Evolutionary conservation across 2,888 invertebrate genomes (phyloP), one percentile per base, ranked within the genome.

Genomic region (Andrena bicolor): DNA sequence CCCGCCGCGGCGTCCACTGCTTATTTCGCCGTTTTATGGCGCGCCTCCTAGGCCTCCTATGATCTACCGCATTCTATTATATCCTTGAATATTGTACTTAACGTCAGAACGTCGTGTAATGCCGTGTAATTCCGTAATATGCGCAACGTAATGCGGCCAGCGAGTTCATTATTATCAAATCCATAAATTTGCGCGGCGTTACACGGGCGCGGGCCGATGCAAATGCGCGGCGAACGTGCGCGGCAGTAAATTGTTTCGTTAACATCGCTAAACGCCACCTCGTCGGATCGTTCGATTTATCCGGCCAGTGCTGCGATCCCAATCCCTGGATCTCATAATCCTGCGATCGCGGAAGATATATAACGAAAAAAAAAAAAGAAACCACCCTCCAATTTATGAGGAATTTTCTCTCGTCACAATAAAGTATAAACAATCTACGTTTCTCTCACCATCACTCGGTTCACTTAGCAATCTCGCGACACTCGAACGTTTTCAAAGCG

Each of bases 61-160:
- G 75, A 77, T 80, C 70, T 63, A 56, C 13, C 72, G 73, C 63
- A 68, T 83, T 77, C 86, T 78, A 73, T 86, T 81, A 83, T 79
- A 81, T 83, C 76, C 76, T 76, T 66, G 83, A 83, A 86, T 86
- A 86, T 86, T 74, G 86, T 76, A 79, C 78, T 86, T 83, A 86
- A 74, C 78, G 78, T 86, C 83, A 63, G 30, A 76, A 75, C 83
- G 71, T 66, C 84, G 64, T 58, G 76, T 86, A 86, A 86, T 86
- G 80, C 73, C 81, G 83, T 86, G 71, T 86, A 86, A 86, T 86
- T 86, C 76, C 76, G 78, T 81, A 76, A 86, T 85, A 77, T 65
- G 73, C 76, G 77, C 74, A 66, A 80, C 74, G 75, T 75, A 74
- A 82, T 71, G 71, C 28, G 66, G 74, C 49, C 72, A 56, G 61